phyloP scores from a whole-genome alignment of 2,113 vertebrate genomes.

The Cettia cetti region DNA sequence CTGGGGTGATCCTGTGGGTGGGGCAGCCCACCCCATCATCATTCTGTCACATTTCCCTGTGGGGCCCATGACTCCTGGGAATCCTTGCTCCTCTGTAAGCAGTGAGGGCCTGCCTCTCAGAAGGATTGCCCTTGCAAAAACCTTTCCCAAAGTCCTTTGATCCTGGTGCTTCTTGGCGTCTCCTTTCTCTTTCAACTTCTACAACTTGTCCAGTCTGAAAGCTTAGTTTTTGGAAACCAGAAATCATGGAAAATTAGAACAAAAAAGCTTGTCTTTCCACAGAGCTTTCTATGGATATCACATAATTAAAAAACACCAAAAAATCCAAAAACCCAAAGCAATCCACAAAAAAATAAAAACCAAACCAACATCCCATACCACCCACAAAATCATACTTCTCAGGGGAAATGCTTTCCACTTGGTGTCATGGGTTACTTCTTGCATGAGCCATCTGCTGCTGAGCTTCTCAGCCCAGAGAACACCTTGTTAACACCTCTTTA shows the following conservation, averaged over 20 bases:
- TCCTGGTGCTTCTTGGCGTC: background rate
- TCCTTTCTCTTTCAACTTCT: background rate
- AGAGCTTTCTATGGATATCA: background rate
- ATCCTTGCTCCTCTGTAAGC: background rate
- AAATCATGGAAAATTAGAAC: background rate
- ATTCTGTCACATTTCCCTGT: rapidly evolving
- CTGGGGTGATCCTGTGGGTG: background rate
- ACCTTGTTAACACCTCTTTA: background rate
- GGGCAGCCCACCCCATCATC: background rate
- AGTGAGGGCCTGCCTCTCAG: background rate
- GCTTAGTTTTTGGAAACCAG: background rate
- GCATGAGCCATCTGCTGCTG: rapidly evolving
- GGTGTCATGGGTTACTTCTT: background rate
- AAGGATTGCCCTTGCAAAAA: background rate
- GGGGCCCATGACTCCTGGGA: rapidly evolving
- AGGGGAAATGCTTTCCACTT: background rate
- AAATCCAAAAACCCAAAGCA: background rate
- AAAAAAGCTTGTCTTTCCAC: background rate
- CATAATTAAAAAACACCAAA: background rate
- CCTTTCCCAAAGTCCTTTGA: background rate
- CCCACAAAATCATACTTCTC: background rate
- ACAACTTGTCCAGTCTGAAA: background rate
- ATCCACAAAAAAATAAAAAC: background rate
- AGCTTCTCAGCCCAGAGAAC: background rate
- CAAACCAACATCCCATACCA: background rate